Evolutionary conservation across 2,797 vertebrate genomes (phyloP).

Genomic region (Pangasius mekongensis): DNA sequence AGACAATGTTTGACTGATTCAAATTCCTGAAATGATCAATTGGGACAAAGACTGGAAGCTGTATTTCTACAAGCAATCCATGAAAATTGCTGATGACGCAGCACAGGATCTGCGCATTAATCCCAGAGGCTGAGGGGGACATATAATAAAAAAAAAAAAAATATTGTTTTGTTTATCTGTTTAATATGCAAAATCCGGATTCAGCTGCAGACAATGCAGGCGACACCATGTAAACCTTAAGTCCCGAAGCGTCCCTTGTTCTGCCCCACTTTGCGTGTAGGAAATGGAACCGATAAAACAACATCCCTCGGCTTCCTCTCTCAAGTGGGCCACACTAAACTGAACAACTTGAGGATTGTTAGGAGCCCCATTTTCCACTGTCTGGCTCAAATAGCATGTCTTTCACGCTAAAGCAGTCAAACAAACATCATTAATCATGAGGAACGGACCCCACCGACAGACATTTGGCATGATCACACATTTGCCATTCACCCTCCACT

Average conservation of each 20-base stretch:
- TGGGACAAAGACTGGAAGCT: not conserved
- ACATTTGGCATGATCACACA: conserved; percentile 55
- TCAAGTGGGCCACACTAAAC: conserved; percentile 24
- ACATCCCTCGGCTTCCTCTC: conserved; percentile 5
- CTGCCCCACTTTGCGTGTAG: not conserved
- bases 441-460: conserved; percentile 50
- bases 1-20: conserved; percentile 4
- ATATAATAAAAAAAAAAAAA: not conserved
- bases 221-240: not conserved
- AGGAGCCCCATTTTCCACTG: conserved; percentile 19
- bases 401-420: conserved; percentile 52
- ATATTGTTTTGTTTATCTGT: not conserved
- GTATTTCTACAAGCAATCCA: conserved; percentile 3
- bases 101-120: conserved; percentile 14
- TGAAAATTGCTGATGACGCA: conserved; percentile 2
- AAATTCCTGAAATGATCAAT: conserved; percentile 20
- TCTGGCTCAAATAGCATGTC: conserved; percentile 25
- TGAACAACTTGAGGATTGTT: conserved; percentile 32
- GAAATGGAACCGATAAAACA: conserved; percentile 29
- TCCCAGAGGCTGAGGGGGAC: not conserved
- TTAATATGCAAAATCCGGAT: not conserved
- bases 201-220: not conserved
- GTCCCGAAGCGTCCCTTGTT: not conserved
- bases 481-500: conserved; percentile 46
- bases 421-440: conserved; percentile 64